These are phyloP conservation scores for Willowsia nigromaculata DNA, from an alignment of 2,888 invertebrate species.

Conservation along the genomic window DNA sequence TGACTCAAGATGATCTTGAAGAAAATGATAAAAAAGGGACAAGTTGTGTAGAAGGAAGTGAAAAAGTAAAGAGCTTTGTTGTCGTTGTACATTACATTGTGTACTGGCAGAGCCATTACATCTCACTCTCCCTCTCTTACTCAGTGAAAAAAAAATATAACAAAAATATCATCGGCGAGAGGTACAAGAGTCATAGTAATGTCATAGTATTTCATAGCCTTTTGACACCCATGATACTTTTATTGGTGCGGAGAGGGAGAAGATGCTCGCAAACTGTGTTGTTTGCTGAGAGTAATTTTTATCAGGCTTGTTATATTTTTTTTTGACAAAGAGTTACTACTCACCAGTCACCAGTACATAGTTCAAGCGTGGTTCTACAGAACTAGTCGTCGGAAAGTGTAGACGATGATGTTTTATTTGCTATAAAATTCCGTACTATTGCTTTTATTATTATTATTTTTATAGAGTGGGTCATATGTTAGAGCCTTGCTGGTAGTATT, in stretches of 20 bases:
- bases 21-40: conserved; percentile 57
- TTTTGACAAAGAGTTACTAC: conserved; percentile 43
- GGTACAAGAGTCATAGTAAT: conserved; percentile 32
- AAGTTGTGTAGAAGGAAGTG: conserved; percentile 49
- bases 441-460: neutral
- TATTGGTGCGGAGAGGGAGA: conserved; percentile 33
- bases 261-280: conserved; percentile 17
- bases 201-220: conserved; percentile 32
- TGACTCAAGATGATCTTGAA: conserved; percentile 66
- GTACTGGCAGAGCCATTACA: neutral
- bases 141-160: neutral
- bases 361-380: neutral
- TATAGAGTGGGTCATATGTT: neutral
- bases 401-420: conserved; percentile 22
- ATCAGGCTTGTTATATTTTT: conserved; percentile 18
- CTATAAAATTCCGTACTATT: neutral
- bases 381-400: neutral
- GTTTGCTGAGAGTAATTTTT: conserved; percentile 32
- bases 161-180: too few relatives aligned
- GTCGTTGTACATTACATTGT: neutral
- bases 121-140: neutral
- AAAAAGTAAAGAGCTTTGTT: conserved; percentile 35
- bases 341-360: neutral
- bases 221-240: conserved; percentile 42
- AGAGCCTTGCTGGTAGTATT: neutral